Percentiles rank a stretch among this genome's conserved stretches.
Conservation (phyloP, 2,888 invertebrate species). For the Cacoxenus indagator region DNA sequence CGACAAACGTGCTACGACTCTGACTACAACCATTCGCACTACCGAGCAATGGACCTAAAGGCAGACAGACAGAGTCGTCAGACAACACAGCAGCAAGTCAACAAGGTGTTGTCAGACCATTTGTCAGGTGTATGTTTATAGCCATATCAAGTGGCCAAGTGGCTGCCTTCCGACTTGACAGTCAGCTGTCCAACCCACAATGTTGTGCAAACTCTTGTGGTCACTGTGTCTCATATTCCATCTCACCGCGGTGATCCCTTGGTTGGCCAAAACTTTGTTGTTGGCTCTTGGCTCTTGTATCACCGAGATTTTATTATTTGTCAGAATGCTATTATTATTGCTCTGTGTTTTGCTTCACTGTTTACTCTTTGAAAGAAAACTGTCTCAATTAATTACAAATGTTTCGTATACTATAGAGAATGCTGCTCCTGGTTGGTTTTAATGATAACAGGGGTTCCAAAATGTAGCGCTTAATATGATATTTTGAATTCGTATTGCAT, state of each 20-base stretch:
- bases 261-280: slow-evolving; percentile 2
- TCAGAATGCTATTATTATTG: too few relatives aligned
- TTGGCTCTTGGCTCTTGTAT: too few relatives aligned
- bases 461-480: too few relatives aligned
- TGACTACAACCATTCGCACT: background rate
- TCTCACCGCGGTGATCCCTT: background rate
- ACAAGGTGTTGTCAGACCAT: background rate
- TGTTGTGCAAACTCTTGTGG: background rate
- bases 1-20: slow-evolving; percentile 39
- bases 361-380: slow-evolving; percentile 23
- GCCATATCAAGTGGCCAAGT: background rate
- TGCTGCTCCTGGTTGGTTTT: background rate
- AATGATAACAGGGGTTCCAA: too few relatives aligned
- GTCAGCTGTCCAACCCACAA: background rate
- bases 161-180: background rate
- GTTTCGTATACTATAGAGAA: slow-evolving; percentile 31
- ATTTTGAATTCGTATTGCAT: too few relatives aligned
- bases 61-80: background rate
- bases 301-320: too few relatives aligned
- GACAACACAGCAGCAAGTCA: slow-evolving; percentile 3
- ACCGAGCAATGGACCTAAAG: background rate
- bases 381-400: slow-evolving; percentile 49
- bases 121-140: background rate
- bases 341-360: too few relatives aligned
- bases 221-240: background rate